Evolutionary conservation across 2,113 vertebrate genomes (phyloP).

Genomic region (Rhea pennata): DNA sequence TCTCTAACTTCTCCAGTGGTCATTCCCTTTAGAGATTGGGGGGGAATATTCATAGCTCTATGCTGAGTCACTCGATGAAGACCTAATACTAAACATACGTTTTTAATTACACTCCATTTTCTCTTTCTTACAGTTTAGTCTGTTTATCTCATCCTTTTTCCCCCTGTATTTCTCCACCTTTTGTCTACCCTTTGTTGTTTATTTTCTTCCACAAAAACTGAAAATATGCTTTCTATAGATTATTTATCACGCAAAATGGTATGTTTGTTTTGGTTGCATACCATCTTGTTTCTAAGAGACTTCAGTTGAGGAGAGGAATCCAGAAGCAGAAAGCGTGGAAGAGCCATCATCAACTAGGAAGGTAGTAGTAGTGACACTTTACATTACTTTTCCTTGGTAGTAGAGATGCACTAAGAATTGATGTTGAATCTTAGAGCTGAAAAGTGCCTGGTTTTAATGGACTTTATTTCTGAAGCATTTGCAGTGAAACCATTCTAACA

Average conservation of each 20-base stretch:
- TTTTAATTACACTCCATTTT: neutral
- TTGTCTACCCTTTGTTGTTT: neutral
- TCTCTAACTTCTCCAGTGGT: neutral
- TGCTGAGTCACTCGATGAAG: neutral
- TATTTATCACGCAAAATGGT: neutral
- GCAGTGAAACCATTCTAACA: neutral
- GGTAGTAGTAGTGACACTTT: neutral
- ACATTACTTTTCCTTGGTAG: neutral
- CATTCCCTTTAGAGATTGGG: neutral
- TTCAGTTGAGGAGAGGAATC: neutral
- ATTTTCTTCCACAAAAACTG: neutral
- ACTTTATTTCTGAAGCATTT: neutral
- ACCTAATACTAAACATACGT: neutral
- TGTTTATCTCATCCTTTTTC: neutral
- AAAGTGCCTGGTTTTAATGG: neutral
- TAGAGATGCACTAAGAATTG: neutral
- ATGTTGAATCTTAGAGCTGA: neutral
- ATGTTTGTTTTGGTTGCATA: neutral
- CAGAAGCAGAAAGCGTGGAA: neutral
- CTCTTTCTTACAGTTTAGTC: neutral
- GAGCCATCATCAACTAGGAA: neutral
- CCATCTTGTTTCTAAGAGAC: neutral
- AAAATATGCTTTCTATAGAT: neutral
- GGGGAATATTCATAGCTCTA: too few species aligned
- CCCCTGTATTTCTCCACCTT: neutral